phyloP scores from a whole-genome alignment of 1,140 invertebrate genomes.

The Heliconius melpomene region DNA sequence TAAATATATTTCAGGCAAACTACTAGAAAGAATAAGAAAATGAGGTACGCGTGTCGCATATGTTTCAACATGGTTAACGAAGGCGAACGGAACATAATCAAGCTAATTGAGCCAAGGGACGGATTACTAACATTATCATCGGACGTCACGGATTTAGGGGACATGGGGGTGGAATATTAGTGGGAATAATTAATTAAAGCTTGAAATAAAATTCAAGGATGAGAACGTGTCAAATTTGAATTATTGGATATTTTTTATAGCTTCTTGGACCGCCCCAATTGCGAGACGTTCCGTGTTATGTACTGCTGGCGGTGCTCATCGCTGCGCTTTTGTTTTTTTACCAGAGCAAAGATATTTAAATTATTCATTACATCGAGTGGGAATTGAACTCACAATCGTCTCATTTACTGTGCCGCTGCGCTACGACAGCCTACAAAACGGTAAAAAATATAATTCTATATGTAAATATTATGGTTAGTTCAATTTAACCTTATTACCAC shows the following conservation, averaged over 20 bases:
- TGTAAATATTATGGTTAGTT: not conserved
- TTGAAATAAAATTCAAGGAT: not conserved
- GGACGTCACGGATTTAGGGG: slow-evolving; percentile 14
- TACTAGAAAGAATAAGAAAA: slow-evolving; percentile 1
- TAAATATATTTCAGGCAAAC: not conserved
- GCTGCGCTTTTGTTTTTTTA: not conserved
- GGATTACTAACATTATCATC: slow-evolving; percentile 22
- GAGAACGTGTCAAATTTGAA: too few species aligned
- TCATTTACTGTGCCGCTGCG: not conserved
- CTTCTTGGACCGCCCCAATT: not conserved
- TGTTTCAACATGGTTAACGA: slow-evolving; percentile 39
- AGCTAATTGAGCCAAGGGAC: slow-evolving; percentile 45
- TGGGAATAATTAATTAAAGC: not conserved
- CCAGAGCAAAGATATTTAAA: not conserved
- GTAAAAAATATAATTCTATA: too few species aligned
- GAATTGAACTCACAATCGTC: not conserved
- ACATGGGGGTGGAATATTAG: not conserved
- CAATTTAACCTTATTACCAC: not conserved
- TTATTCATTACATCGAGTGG: not conserved
- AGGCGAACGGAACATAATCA: slow-evolving; percentile 46
- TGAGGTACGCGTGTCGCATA: slow-evolving; percentile 29
- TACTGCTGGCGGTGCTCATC: not conserved
- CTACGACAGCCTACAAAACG: not conserved
- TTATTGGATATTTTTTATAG: not conserved
- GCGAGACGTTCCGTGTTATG: not conserved